Percentiles rank a stretch among this genome's conserved stretches.
These are phyloP conservation scores for Harpagifer antarcticus DNA, from an alignment of 2,797 vertebrate species.

Conservation along the genomic window DNA sequence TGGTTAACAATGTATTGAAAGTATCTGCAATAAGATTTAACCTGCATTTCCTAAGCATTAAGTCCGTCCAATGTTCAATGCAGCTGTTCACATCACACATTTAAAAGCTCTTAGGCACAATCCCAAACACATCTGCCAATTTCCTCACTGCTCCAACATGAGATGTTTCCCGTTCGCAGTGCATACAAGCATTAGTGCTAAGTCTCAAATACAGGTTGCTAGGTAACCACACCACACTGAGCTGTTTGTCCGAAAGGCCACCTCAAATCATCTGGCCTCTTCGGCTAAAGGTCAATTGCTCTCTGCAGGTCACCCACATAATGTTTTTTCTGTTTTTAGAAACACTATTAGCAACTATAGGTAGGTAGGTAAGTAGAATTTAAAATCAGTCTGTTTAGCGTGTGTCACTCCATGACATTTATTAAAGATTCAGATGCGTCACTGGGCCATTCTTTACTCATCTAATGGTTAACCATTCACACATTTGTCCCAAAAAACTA, in stretches of 20 bases:
- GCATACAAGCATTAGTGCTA: not conserved
- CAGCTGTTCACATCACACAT: not conserved
- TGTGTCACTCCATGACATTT: not conserved
- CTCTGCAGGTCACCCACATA: constrained; percentile 18
- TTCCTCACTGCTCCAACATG: not conserved
- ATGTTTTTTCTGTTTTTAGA: too few species aligned
- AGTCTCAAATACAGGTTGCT: constrained; percentile 40
- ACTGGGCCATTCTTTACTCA: not conserved
- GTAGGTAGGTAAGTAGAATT: not conserved
- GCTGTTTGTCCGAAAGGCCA: not conserved
- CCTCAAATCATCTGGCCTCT: constrained; percentile 25
- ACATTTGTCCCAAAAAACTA: not conserved
- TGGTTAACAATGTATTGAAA: not conserved
- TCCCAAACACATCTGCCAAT: not conserved
- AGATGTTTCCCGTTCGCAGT: not conserved
- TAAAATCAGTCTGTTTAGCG: not conserved
- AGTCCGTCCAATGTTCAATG: not conserved
- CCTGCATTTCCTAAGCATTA: not conserved
- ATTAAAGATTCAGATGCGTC: not conserved
- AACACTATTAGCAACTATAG: not conserved
- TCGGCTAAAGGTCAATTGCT: constrained; percentile 46
- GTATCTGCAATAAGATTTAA: not conserved
- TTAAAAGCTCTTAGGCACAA: not conserved
- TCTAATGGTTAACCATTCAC: not conserved
- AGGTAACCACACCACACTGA: constrained; percentile 37